Evolutionary conservation across 2,113 vertebrate genomes (phyloP).

Genomic region (Ageneiosus marmoratus): DNA sequence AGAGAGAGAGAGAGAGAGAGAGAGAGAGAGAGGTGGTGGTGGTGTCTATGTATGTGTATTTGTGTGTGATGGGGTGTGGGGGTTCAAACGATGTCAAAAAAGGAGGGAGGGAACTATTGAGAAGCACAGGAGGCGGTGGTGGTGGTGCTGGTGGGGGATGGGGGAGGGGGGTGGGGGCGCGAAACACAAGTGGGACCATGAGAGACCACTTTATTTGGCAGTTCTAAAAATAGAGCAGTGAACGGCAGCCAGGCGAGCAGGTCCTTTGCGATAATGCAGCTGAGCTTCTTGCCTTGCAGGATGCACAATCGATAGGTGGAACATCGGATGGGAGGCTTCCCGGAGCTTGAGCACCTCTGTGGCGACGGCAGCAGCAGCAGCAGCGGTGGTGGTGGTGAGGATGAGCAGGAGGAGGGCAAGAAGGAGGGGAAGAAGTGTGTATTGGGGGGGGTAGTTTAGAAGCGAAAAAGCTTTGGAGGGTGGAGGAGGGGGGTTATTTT

Average conservation of each 20-base stretch:
- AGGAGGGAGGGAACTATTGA: conserved; percentile 43
- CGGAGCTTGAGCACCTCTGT: conserved; percentile 65
- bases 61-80: conserved; percentile 45
- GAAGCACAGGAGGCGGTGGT: conserved; percentile 40
- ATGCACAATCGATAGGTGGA: conserved; percentile 90
- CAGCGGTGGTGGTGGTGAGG: neutral
- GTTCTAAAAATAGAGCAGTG: conserved; percentile 82
- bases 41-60: neutral
- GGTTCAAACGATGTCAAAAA: conserved; percentile 62
- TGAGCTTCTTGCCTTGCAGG: conserved; percentile 70
- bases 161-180: conserved; percentile 55
- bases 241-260: conserved; percentile 77
- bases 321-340: conserved; percentile 81
- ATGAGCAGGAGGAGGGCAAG: neutral
- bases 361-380: neutral
- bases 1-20: conserved; percentile 34
- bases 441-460: too few relatives aligned
- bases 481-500: conserved; percentile 80
- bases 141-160: conserved; percentile 35
- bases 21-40: neutral
- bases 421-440: neutral
- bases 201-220: conserved; percentile 95
- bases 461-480: conserved; percentile 83
- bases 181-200: conserved; percentile 64
- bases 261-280: conserved; percentile 58